Percentiles rank a stretch among this genome's conserved stretches.
Evolutionary conservation across 2,888 invertebrate species (phyloP).

Genomic region (Stenurella melanura): DNA sequence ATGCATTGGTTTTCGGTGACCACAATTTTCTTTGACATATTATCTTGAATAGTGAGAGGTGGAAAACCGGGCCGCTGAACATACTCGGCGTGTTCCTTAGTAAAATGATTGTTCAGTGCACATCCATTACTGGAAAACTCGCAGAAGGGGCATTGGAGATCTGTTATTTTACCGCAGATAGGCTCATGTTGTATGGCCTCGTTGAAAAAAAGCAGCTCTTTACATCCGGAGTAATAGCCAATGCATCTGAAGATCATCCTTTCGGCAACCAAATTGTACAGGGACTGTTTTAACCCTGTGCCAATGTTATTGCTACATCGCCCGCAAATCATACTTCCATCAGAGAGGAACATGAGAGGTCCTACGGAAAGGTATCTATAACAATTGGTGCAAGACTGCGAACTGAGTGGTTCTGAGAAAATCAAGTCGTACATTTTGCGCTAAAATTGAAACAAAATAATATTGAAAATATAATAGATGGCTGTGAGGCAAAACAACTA

Average conservation of each 20-base stretch:
- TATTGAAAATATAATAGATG: too few relatives aligned
- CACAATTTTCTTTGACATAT: not conserved
- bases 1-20: not conserved
- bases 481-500: too few relatives aligned
- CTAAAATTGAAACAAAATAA: not conserved
- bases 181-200: not conserved
- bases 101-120: not conserved
- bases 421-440: not conserved
- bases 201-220: not conserved
- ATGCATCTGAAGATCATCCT: not conserved
- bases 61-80: too few relatives aligned
- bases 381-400: not conserved
- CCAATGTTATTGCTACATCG: not conserved
- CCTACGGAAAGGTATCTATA: not conserved
- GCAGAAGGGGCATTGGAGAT: not conserved
- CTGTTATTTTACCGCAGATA: not conserved
- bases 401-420: not conserved
- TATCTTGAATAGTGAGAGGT: too few relatives aligned
- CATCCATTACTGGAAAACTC: not conserved
- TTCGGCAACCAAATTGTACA: not conserved
- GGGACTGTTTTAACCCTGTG: not conserved
- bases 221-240: not conserved
- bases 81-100: not conserved
- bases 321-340: not conserved
- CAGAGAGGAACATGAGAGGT: not conserved